phyloP scores from a whole-genome alignment of 2,797 vertebrate genomes.

The Gallinago nigripennis region DNA sequence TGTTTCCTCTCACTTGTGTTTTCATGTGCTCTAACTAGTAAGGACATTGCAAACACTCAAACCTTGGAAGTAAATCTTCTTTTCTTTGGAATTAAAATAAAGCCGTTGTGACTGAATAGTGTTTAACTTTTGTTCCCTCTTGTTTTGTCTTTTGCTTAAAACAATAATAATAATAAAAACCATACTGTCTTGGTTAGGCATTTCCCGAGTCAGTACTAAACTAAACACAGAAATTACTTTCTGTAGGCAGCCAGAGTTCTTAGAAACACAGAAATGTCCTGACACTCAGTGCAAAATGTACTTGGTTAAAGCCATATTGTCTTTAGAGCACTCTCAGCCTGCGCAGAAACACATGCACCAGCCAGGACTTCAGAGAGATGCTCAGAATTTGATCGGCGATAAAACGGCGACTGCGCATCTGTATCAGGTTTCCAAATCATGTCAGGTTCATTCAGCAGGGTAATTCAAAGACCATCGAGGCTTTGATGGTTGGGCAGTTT shows the following conservation, averaged over 20 bases:
- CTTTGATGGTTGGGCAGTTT: background rate
- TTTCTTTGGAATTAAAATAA: slow-evolving; percentile 13
- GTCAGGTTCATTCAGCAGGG: background rate
- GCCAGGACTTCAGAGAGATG: background rate
- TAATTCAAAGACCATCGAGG: background rate
- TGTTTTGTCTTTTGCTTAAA: slow-evolving; percentile 42
- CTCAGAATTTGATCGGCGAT: background rate
- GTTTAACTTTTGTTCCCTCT: background rate
- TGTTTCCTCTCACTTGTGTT: background rate
- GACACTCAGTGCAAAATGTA: background rate
- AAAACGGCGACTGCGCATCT: background rate
- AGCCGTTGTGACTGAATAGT: too few species aligned
- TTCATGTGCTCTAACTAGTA: background rate
- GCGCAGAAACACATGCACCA: background rate
- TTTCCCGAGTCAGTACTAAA: background rate
- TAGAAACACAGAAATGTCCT: background rate
- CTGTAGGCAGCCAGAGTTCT: background rate
- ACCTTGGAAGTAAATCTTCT: background rate
- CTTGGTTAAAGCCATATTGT: background rate
- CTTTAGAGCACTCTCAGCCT: background rate
- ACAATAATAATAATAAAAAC: background rate
- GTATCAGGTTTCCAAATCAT: background rate
- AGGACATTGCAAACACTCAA: background rate
- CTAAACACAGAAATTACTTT: background rate
- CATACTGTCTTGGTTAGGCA: background rate